Conservation (phyloP, 2,888 invertebrate species). For the Drosophila picticornis region DNA sequence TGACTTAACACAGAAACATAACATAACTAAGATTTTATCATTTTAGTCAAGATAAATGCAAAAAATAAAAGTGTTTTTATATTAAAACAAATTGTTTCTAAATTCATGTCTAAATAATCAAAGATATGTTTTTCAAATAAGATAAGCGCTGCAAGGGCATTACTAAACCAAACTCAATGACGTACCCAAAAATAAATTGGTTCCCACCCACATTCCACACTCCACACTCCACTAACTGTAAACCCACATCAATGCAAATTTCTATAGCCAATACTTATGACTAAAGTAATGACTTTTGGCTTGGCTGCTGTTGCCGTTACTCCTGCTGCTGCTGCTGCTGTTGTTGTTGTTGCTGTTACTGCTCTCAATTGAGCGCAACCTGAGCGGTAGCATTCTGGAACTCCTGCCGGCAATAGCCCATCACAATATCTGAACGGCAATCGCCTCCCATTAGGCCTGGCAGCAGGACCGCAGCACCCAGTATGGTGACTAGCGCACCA, state of each 20-base stretch:
- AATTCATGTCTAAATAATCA: neutral
- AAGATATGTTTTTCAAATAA: neutral
- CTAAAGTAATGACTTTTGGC: slow-evolving; percentile 61
- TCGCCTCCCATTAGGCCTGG: slow-evolving; percentile 84
- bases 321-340: neutral
- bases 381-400: slow-evolving; percentile 72
- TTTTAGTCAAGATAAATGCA: neutral
- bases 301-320: slow-evolving; percentile 19
- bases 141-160: slow-evolving; percentile 9
- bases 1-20: neutral
- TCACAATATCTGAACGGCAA: slow-evolving; percentile 84
- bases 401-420: slow-evolving; percentile 84
- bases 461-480: slow-evolving; percentile 84
- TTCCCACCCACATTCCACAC: slow-evolving; percentile 4
- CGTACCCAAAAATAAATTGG: slow-evolving; percentile 15
- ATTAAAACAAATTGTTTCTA: too few relatives aligned
- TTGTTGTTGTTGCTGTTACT: neutral
- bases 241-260: slow-evolving; percentile 50
- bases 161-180: neutral
- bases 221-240: slow-evolving; percentile 4
- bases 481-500: slow-evolving; percentile 86
- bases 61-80: neutral
- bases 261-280: slow-evolving; percentile 48
- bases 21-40: neutral
- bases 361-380: slow-evolving; percentile 43